Evolutionary conservation across 2,888 invertebrate genomes (phyloP).

Genomic region (Theretra japonica): DNA sequence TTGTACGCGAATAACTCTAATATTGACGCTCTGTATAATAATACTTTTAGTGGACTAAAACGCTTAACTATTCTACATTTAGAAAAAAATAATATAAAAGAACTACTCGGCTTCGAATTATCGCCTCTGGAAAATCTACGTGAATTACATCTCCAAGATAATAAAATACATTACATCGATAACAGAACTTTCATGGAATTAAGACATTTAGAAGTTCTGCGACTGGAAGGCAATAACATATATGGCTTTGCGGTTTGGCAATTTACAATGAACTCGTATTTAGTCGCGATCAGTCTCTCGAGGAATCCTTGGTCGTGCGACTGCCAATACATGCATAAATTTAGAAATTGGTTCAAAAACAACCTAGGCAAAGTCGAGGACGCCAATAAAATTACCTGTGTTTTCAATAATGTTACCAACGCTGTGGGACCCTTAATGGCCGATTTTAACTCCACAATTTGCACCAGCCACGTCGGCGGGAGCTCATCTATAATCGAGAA

Average conservation of each 20-base stretch:
- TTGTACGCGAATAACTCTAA: slow-evolving; percentile 95
- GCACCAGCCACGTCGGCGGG: slow-evolving; percentile 89
- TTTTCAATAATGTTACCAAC: slow-evolving; percentile 89
- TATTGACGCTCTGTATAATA: slow-evolving; percentile 93
- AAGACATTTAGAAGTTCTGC: slow-evolving; percentile 92
- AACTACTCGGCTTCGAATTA: slow-evolving; percentile 92
- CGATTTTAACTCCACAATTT: slow-evolving; percentile 92
- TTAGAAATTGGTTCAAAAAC: slow-evolving; percentile 91
- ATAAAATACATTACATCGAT: slow-evolving; percentile 92
- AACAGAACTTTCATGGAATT: slow-evolving; percentile 93
- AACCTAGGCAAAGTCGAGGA: slow-evolving; percentile 93
- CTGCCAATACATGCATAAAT: slow-evolving; percentile 92
- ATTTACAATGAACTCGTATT: slow-evolving; percentile 91
- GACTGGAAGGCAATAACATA: slow-evolving; percentile 93
- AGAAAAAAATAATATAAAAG: slow-evolving; percentile 93
- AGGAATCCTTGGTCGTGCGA: slow-evolving; percentile 97
- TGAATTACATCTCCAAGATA: slow-evolving; percentile 94
- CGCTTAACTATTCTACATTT: slow-evolving; percentile 92
- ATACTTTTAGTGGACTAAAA: slow-evolving; percentile 95
- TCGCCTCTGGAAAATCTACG: slow-evolving; percentile 91
- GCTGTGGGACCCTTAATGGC: slow-evolving; percentile 88
- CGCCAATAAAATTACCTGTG: slow-evolving; percentile 89
- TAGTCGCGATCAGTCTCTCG: slow-evolving; percentile 93
- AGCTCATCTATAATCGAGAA: slow-evolving; percentile 89
- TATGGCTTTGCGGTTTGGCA: slow-evolving; percentile 94